Evolutionary conservation across 2,888 invertebrate species (phyloP), one percentile per base, ranked within the genome.

Genomic region (Cyaniris semiargus): DNA sequence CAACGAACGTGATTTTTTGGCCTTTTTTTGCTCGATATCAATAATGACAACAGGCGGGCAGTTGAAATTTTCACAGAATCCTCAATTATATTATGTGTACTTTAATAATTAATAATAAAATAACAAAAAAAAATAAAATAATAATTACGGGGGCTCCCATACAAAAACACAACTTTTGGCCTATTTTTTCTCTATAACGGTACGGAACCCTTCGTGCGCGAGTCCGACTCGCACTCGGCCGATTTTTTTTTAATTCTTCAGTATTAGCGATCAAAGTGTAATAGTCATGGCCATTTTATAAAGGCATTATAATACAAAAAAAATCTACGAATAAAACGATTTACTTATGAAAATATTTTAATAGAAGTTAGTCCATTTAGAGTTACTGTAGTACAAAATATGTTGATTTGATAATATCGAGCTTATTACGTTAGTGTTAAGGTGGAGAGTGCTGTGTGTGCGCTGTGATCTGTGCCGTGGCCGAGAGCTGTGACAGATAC

Each of bases 351-450:
- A 53, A 18, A 15, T 53, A 53, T 53, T 48, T 18, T 48, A 53
- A 18, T 53, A 53, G 53, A 53, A 18, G 53, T 53, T 53, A 53
- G 58, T 58, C n/a, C 8, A 21, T 58, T 21, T 60, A 60, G 21
- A 60, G 58, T 60, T 56, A 56, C 7, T 23, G 60, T 60, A 23
- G 23, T 60, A 60, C 60, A 60, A 60, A n/a, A n/a, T n/a, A 60
- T 60, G 21, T 23, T 60, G 21, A 1, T 60, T 60, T 13, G 10
- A 60, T 60, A 60, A 60, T 60, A 23, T 60, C 60, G 60, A 60
- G 60, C 60, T 60, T 60, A 60, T 60, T 13, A 60, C 60, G 21
- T 60, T 60, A 23, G 1, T 60, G 60, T 4, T 23, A 23, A 53
- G 48, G 60, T 23, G 21, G 23, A 60, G 23, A 23, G 21, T 23